phyloP scores from a whole-genome alignment of 2,888 invertebrate species.

The Mythimna albipuncta region DNA sequence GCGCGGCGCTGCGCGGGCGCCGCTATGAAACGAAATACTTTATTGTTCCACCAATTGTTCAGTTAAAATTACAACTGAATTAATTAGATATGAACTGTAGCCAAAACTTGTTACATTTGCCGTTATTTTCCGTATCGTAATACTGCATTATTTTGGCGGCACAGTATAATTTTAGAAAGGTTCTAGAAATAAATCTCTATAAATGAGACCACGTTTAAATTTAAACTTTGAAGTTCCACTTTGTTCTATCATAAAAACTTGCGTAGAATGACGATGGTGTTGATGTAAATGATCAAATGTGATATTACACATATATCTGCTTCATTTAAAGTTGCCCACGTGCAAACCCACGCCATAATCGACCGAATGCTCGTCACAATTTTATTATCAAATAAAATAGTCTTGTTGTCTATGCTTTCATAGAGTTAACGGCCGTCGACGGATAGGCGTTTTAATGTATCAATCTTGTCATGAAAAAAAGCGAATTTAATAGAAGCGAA shows the following conservation, averaged over 20 bases:
- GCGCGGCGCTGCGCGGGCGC: conserved; percentile 17
- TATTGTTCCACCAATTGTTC: conserved; percentile 45
- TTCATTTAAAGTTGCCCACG: conserved; percentile 50
- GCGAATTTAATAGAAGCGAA: conserved; percentile 32
- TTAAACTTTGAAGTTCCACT: conserved; percentile 44
- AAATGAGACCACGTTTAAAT: conserved; percentile 35
- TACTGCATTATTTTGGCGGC: conserved; percentile 37
- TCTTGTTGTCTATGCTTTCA: conserved; percentile 36
- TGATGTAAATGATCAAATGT: conserved; percentile 52
- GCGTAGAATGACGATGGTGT: conserved; percentile 34
- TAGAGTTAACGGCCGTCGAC: conserved; percentile 33
- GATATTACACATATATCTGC: conserved; percentile 28
- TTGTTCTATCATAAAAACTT: conserved; percentile 37
- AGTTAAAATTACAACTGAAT: conserved; percentile 44
- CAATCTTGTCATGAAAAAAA: conserved; percentile 43
- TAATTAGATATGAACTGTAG: conserved; percentile 44
- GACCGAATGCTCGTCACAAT: conserved; percentile 32
- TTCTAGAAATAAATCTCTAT: conserved; percentile 41
- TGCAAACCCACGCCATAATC: conserved; percentile 44
- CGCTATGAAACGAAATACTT: conserved; percentile 41
- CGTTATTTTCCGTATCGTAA: conserved; percentile 27
- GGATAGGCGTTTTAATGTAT: conserved; percentile 53
- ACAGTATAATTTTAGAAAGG: conserved; percentile 25
- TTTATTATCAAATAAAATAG: conserved; percentile 49
- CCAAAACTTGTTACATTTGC: conserved; percentile 42